Conservation (phyloP, 2,888 invertebrate genomes). For the Stratiomys singularior region DNA sequence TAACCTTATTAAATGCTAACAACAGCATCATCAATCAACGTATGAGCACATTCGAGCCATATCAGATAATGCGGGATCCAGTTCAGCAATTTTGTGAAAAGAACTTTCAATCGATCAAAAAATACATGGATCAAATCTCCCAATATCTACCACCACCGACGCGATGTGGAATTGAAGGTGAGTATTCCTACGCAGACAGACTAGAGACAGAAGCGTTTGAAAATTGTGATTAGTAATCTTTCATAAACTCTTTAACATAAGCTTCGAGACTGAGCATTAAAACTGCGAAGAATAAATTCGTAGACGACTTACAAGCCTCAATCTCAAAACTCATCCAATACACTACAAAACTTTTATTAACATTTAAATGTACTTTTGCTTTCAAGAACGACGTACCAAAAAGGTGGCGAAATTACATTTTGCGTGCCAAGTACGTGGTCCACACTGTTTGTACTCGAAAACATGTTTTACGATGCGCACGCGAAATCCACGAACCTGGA, state of each 20-base stretch:
- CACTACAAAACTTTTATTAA: neutral
- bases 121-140: conserved; percentile 89
- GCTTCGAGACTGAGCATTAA: too few relatives aligned
- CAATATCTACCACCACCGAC: conserved; percentile 88
- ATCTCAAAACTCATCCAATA: too few relatives aligned
- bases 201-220: neutral
- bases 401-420: conserved; percentile 90
- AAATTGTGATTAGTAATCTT: too few relatives aligned
- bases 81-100: conserved; percentile 97
- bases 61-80: conserved; percentile 86
- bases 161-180: conserved; percentile 93
- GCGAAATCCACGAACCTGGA: conserved; percentile 88
- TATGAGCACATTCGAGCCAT: conserved; percentile 89
- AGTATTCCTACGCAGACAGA: conserved; percentile 51
- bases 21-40: conserved; percentile 68
- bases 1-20: conserved; percentile 76
- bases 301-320: too few relatives aligned
- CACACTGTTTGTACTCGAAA: conserved; percentile 87
- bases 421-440: conserved; percentile 84
- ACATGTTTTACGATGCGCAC: conserved; percentile 82
- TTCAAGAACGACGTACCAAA: conserved; percentile 80
- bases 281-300: too few relatives aligned
- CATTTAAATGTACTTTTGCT: conserved; percentile 51
- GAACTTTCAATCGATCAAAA: conserved; percentile 89
- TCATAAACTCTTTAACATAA: too few relatives aligned